Conservation (phyloP, 2,888 invertebrate genomes). For the Aplocera efformata region DNA sequence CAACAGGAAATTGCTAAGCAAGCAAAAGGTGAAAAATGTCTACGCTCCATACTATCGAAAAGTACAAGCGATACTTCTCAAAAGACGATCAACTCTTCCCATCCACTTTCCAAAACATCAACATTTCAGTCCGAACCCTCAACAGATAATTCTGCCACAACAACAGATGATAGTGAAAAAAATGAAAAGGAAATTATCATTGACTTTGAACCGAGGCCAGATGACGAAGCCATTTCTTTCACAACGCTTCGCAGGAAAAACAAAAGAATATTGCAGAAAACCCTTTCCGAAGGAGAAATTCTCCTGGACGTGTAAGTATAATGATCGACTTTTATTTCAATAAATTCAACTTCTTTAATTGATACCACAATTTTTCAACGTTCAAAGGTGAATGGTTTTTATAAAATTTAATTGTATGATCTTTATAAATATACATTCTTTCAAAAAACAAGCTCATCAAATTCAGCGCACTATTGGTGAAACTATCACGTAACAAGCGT, state of each 20-base stretch:
- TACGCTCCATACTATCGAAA: slow-evolving; percentile 68
- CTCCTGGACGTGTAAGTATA: slow-evolving; percentile 78
- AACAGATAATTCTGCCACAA: slow-evolving; percentile 74
- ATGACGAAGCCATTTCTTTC: slow-evolving; percentile 83
- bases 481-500: too few species aligned
- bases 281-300: slow-evolving; percentile 90
- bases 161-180: slow-evolving; percentile 79
- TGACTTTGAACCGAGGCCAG: slow-evolving; percentile 89
- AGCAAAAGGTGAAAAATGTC: slow-evolving; percentile 58
- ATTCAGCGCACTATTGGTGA: too few species aligned
- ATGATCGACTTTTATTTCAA: too few species aligned
- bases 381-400: too few species aligned
- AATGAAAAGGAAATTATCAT: slow-evolving; percentile 91
- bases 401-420: too few species aligned
- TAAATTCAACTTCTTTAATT: too few species aligned
- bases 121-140: slow-evolving; percentile 78
- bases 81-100: slow-evolving; percentile 63
- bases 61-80: slow-evolving; percentile 71
- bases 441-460: too few species aligned
- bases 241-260: slow-evolving; percentile 76
- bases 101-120: slow-evolving; percentile 71
- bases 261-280: slow-evolving; percentile 84
- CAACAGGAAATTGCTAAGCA: slow-evolving; percentile 78
- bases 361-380: too few species aligned
- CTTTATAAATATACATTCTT: too few species aligned